Evolutionary conservation across 1,140 invertebrate species (phyloP), one percentile per base, ranked within the genome.

Genomic region (Cyrtorhinus lividipennis): DNA sequence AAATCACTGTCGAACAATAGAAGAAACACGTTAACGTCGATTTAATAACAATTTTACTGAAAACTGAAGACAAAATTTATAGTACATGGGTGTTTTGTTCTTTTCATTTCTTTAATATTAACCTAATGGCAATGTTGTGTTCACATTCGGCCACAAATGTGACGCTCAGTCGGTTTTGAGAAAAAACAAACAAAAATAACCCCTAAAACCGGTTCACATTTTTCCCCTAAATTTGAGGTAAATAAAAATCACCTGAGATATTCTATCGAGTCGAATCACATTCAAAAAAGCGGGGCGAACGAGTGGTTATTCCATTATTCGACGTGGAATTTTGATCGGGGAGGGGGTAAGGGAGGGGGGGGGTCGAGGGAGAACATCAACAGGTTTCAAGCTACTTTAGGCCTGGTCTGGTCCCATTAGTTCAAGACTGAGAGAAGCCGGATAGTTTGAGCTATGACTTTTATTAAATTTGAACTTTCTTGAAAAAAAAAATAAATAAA

Each of bases 341-440:
- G n/a, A n/a, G n/a, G n/a, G n/a, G n/a, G n/a, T n/a, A n/a, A 38
- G 30, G 30, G 30, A 8, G 5, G 15, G 30, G 30, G 15, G 5
- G 30, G 30, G 30, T 38, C 30, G 15, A 38, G 30, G 30, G 30
- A 38, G 30, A 38, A 38, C 30, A 38, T 38, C 30, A 38, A 38
- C 30, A 62, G 23, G 27, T n/a, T 62, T 38, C 15, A 25, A 44
- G 30, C 56, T 56, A 62, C 24, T 61, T 62, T 62, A 65, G 64
- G 64, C 64, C 59, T 53, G 61, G 44, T 59, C 27, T 61, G 56
- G 56, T 65, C 64, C 56, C 64, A 24, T 59, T 59, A 30, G 26
- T 22, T 24, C 24, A 61, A 61, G 15, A 45, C 60, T 59, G 23
- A 30, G 24, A 23, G 57, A 59, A 25, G 57, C 23, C 23, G 15